Conservation (phyloP, 2,797 vertebrate genomes). For the Cuculus canorus region DNA sequence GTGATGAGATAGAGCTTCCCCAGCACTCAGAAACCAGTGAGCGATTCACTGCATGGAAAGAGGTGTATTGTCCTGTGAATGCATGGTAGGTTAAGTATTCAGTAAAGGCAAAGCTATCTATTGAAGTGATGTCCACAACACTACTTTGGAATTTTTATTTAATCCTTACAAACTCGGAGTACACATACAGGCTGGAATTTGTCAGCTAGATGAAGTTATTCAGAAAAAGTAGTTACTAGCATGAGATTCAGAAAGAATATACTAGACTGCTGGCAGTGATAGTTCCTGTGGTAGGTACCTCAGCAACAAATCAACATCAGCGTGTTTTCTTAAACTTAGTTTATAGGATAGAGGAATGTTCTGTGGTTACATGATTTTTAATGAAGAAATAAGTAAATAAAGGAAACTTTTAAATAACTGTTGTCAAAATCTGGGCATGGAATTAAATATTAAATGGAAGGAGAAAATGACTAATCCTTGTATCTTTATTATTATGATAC, state of each 20-base stretch:
- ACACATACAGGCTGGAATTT: not conserved
- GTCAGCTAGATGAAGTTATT: not conserved
- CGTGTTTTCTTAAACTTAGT: not conserved
- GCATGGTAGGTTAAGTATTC: too few species aligned
- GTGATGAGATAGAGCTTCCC: not conserved
- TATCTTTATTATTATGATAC: not conserved
- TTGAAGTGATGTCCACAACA: not conserved
- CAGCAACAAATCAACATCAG: not conserved
- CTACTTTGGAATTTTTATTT: not conserved
- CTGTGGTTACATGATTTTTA: not conserved
- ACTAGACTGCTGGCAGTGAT: not conserved
- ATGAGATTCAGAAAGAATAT: not conserved
- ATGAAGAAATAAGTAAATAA: not conserved
- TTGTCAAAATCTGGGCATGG: not conserved
- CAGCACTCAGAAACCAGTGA: not conserved
- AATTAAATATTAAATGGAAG: not conserved
- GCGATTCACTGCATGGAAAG: not conserved
- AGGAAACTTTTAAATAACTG: not conserved
- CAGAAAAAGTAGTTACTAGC: not conserved
- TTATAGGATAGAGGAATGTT: not conserved
- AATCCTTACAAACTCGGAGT: not conserved
- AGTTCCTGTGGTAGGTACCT: not conserved
- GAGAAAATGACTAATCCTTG: not conserved
- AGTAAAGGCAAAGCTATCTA: not conserved
- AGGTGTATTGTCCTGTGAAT: not conserved